Conservation (phyloP, 1,140 invertebrate genomes). For the Caerostris darwini region DNA sequence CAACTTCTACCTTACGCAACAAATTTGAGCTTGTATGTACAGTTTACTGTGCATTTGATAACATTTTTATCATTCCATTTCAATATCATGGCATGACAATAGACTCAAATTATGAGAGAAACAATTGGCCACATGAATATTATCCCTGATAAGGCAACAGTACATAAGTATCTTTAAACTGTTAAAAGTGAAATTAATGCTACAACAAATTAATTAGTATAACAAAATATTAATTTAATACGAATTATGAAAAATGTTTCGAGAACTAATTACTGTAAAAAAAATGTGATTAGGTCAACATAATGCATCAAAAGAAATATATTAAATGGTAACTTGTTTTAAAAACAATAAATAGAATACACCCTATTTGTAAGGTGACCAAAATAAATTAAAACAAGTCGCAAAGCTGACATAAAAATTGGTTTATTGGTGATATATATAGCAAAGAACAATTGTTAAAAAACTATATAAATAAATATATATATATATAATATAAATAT, state of each 20-base stretch:
- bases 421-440: not conserved
- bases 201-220: too few species aligned
- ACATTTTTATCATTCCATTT: conserved; percentile 76
- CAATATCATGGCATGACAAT: conserved; percentile 20
- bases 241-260: too few species aligned
- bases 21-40: conserved; percentile 78
- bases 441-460: not conserved
- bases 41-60: conserved; percentile 66
- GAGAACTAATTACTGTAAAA: too few species aligned
- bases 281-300: too few species aligned
- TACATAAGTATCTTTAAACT: conserved; percentile 6
- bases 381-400: not conserved
- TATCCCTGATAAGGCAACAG: not conserved
- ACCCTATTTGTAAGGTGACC: conserved; percentile 5
- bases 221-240: too few species aligned
- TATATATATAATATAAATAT: not conserved
- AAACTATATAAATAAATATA: not conserved
- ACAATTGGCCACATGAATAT: conserved; percentile 35
- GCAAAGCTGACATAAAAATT: conserved; percentile 3
- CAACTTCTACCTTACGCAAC: conserved; percentile 75
- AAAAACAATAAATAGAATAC: not conserved
- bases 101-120: conserved; percentile 16
- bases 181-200: too few species aligned
- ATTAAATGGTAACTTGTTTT: too few species aligned
- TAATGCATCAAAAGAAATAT: too few species aligned